Evolutionary conservation across 2,888 invertebrate species (phyloP), one percentile per base, ranked within the genome.

Genomic region (Drosophila atripex): DNA sequence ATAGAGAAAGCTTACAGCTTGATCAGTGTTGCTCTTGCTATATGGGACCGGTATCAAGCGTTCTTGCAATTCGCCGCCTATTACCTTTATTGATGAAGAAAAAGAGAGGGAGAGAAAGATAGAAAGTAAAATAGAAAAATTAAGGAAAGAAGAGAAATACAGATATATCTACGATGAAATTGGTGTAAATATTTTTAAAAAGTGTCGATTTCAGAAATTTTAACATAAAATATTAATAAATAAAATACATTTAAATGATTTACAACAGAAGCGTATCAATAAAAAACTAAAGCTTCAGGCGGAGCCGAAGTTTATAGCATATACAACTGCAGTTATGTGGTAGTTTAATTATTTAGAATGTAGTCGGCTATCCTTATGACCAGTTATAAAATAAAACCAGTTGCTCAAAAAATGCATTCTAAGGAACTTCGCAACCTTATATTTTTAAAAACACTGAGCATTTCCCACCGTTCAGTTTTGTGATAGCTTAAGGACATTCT

Each of bases 11-110:
- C 98, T 98, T 98, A 98, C 98, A 97, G 98, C 98, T 97, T 98
- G 98, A 95, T 98, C 98, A 94, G 98, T 98, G 94, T 98, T 97
- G 94, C 97, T 98, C 97, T 98, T 98, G 97, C 98, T 98, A 96
- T 98, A 98, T 93, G 98, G 98, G 94, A 98, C 98, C 94, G 98
- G 98, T 94, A 98, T 98, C 96, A 98, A 97, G 94, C 98, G 97
- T 95, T 98, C 98, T 96, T 98, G 97, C 95, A 97, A 97, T 95
- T 98, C 98, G 94, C 98, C 98, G 96, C 98, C 98, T 97, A 98
- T 98, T 96, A 98, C 98, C 98, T 98, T 97, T 95, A 97, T 96
- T 95, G 96, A 56, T 75, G 95, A 95, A 75, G 95, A 96, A 68
- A 80, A 82, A 89, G 78, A 79, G 63, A 85, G 74, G 83, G 83